A percentile compares a stretch with the other conserved stretches of the same genome.
phyloP scores from a whole-genome alignment of 1,140 invertebrate species.

The Zaprionus lachaisei region DNA sequence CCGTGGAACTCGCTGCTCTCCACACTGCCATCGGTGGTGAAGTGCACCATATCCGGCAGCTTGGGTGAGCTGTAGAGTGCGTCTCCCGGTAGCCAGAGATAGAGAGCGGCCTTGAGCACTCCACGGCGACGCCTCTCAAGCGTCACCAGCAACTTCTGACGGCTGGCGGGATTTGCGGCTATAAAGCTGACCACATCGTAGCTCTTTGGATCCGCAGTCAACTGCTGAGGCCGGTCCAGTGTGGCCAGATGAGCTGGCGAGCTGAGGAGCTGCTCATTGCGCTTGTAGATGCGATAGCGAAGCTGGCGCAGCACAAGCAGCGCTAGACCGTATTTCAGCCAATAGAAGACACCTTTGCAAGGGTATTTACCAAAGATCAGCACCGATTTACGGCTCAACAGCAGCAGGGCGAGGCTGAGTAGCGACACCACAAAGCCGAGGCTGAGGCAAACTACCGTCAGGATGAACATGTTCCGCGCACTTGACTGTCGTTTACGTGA shows the following conservation, averaged over 20 bases:
- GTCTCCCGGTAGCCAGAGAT: slow-evolving; percentile 64
- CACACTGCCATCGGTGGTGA: slow-evolving; percentile 64
- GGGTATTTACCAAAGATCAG: slow-evolving; percentile 79
- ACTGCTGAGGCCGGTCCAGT: slow-evolving; percentile 62
- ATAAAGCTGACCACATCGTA: slow-evolving; percentile 80
- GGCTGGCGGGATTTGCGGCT: slow-evolving; percentile 61
- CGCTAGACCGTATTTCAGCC: slow-evolving; percentile 66
- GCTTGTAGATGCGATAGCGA: slow-evolving; percentile 64
- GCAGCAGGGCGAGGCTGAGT: slow-evolving; percentile 35
- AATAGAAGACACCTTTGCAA: slow-evolving; percentile 70
- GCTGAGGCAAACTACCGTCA: slow-evolving; percentile 33
- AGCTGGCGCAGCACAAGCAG: slow-evolving; percentile 63
- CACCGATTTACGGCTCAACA: slow-evolving; percentile 61
- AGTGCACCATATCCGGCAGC: slow-evolving; percentile 76
- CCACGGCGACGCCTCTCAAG: slow-evolving; percentile 68
- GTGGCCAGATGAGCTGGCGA: slow-evolving; percentile 51
- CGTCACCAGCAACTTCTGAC: slow-evolving; percentile 68
- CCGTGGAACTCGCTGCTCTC: slow-evolving; percentile 73
- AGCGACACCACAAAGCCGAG: slow-evolving; percentile 44
- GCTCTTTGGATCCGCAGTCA: slow-evolving; percentile 69
- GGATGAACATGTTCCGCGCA: slow-evolving; percentile 39
- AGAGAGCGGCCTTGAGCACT: slow-evolving; percentile 69
- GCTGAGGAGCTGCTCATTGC: slow-evolving; percentile 58
- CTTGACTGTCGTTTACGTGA: slow-evolving; percentile 34
- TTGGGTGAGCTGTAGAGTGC: slow-evolving; percentile 59